Conservation (phyloP, 2,888 invertebrate genomes). For the Lycophotia porphyrea region DNA sequence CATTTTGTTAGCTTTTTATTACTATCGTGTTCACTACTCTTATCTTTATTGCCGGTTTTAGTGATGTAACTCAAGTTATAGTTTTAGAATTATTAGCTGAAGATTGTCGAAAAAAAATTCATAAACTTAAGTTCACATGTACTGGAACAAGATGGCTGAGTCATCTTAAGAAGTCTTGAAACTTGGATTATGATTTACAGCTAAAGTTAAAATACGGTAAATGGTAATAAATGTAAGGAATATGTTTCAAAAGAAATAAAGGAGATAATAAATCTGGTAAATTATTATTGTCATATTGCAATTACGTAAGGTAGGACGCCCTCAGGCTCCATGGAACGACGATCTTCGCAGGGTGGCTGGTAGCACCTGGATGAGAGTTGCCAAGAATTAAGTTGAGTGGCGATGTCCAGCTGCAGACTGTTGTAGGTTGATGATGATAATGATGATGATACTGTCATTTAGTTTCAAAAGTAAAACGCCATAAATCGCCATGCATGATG, state of each 20-base stretch:
- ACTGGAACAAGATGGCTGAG: not conserved
- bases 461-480: not conserved
- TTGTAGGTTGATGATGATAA: too few species aligned
- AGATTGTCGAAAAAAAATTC: conserved; percentile 8
- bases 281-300: too few species aligned
- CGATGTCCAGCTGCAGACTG: too few species aligned
- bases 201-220: not conserved
- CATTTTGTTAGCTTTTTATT: conserved; percentile 68
- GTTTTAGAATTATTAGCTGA: conserved; percentile 37
- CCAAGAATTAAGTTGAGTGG: too few species aligned
- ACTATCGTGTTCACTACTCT: conserved; percentile 54
- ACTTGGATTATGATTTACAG: not conserved
- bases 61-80: conserved; percentile 58
- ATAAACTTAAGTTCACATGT: not conserved
- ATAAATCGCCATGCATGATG: not conserved
- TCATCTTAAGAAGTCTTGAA: not conserved
- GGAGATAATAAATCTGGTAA: too few species aligned
- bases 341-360: too few species aligned
- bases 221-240: too few species aligned
- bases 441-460: too few species aligned
- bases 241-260: too few species aligned
- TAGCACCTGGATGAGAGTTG: too few species aligned
- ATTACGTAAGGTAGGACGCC: too few species aligned
- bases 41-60: conserved; percentile 58
- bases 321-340: too few species aligned